These are phyloP conservation scores for Echeneis naucrates DNA, from an alignment of 2,797 vertebrate genomes.

Conservation along the genomic window DNA sequence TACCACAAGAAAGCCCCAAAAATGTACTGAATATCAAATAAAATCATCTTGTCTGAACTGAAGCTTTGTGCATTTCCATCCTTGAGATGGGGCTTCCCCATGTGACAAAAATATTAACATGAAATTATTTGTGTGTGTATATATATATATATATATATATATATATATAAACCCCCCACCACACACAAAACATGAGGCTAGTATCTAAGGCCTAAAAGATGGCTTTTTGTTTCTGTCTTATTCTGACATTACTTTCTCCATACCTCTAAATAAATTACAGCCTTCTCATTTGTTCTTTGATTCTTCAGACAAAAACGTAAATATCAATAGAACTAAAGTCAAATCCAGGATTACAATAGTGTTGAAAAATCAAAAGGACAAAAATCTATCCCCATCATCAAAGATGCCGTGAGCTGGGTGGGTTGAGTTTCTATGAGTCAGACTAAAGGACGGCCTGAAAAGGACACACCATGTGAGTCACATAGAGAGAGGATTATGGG, in stretches of 20 bases:
- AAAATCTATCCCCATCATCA: not conserved
- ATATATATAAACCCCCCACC: too few relatives aligned
- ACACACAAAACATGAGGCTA: too few relatives aligned
- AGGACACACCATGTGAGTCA: conserved; percentile 46
- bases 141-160: not conserved
- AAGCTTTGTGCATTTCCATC: not conserved
- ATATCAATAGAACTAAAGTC: not conserved
- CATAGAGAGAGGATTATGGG: conserved; percentile 1
- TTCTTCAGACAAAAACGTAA: not conserved
- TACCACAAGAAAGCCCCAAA: not conserved
- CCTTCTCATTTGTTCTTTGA: not conserved
- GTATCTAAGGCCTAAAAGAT: not conserved
- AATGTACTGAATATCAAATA: not conserved
- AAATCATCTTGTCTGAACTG: not conserved
- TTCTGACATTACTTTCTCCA: not conserved
- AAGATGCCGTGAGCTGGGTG: conserved; percentile 4
- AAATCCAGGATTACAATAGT: not conserved
- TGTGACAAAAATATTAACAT: too few relatives aligned
- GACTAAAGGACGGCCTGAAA: conserved; percentile 16
- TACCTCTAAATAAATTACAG: not conserved
- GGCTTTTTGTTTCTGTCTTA: not conserved
- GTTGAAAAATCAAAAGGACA: not conserved
- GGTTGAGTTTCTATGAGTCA: conserved; percentile 58
- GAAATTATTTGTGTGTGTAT: too few relatives aligned
- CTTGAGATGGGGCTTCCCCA: not conserved